Evolutionary conservation across 1,140 invertebrate species (phyloP).

Genomic region (Spodoptera litura): DNA sequence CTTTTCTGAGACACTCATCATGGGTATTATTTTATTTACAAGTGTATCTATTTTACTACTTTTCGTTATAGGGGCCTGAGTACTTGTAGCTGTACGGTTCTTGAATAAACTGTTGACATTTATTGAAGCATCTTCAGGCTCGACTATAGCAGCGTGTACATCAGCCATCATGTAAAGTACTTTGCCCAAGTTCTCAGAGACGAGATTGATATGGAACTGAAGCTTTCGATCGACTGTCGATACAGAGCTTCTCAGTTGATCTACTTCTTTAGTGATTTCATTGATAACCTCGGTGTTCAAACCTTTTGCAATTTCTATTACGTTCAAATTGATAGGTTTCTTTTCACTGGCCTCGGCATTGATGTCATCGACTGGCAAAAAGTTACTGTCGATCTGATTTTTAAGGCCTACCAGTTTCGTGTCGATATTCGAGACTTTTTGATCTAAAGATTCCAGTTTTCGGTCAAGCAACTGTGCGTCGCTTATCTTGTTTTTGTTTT

Average conservation of each 20-base stretch:
- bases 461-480: conserved; percentile 86
- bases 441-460: conserved; percentile 90
- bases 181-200: conserved; percentile 92
- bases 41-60: conserved; percentile 92
- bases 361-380: conserved; percentile 92
- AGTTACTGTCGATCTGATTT: conserved; percentile 93
- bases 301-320: conserved; percentile 92
- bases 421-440: conserved; percentile 93
- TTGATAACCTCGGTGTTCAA: conserved; percentile 92
- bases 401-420: conserved; percentile 91
- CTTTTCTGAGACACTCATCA: conserved; percentile 94
- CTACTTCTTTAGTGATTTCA: conserved; percentile 91
- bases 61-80: conserved; percentile 85
- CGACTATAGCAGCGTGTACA: conserved; percentile 92
- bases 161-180: conserved; percentile 92
- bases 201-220: conserved; percentile 93
- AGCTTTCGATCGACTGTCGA: conserved; percentile 92
- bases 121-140: conserved; percentile 86
- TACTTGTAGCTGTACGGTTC: conserved; percentile 84
- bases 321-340: conserved; percentile 92
- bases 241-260: conserved; percentile 91
- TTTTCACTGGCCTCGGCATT: conserved; percentile 94
- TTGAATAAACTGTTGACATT: conserved; percentile 82
- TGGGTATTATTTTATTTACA: conserved; percentile 92
- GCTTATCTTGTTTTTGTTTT: conserved; percentile 67